A percentile compares a stretch with the other conserved stretches of the same genome.
phyloP scores from a whole-genome alignment of 1,140 invertebrate species.

The Octopus bimaculoides region DNA sequence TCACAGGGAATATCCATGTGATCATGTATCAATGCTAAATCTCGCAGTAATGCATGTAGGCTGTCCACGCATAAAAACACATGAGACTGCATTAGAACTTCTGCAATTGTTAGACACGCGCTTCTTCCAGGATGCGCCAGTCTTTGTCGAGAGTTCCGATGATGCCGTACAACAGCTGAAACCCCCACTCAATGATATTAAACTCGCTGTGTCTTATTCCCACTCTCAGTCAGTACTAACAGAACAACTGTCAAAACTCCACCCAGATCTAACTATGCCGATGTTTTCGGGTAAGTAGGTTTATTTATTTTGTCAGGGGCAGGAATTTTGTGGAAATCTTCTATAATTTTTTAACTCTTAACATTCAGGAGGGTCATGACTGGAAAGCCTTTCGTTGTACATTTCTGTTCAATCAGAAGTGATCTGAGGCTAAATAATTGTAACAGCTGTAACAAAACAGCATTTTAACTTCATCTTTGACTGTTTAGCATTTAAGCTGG shows the following conservation, averaged over 20 bases:
- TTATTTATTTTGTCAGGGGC: conserved; percentile 9
- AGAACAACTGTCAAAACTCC: conserved; percentile 84
- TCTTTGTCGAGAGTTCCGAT: conserved; percentile 44
- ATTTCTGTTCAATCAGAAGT: too few relatives aligned
- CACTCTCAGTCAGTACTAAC: conserved; percentile 89
- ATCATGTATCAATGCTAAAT: conserved; percentile 96
- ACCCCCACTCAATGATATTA: conserved; percentile 67
- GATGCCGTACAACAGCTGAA: conserved; percentile 27
- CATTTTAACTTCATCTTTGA: too few relatives aligned
- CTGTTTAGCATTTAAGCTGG: too few relatives aligned
- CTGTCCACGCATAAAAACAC: conserved; percentile 81
- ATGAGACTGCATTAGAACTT: conserved; percentile 90
- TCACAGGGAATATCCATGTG: conserved; percentile 93
- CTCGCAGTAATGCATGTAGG: conserved; percentile 95
- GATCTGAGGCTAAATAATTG: too few relatives aligned
- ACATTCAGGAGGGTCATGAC: too few relatives aligned
- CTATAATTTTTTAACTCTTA: too few relatives aligned
- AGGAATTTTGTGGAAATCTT: too few relatives aligned
- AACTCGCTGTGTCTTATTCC: conserved; percentile 83
- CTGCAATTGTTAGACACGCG: conserved; percentile 91
- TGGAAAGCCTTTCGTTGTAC: too few relatives aligned
- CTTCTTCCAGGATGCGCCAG: conserved; percentile 70
- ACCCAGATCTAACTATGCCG: conserved; percentile 97
- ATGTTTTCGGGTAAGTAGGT: conserved; percentile 86
- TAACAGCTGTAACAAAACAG: too few relatives aligned